phyloP scores from a whole-genome alignment of 2,797 vertebrate genomes.

The Ispidina picta region DNA sequence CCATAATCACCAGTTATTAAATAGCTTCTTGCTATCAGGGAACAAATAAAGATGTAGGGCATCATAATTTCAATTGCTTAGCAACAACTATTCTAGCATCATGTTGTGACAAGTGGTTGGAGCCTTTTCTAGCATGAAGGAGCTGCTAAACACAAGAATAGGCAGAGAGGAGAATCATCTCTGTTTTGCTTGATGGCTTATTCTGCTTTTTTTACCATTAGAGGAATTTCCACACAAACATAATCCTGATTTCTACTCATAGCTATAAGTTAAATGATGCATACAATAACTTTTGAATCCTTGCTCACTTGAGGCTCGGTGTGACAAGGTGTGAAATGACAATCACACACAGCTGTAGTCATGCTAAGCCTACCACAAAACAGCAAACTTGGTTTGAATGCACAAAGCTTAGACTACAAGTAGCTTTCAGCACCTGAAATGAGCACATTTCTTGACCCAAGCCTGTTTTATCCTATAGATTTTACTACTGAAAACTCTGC shows the following conservation, averaged over 20 bases:
- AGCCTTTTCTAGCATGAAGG: background rate
- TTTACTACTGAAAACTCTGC: background rate
- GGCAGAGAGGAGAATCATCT: background rate
- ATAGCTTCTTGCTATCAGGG: background rate
- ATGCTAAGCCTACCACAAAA: background rate
- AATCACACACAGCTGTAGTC: background rate
- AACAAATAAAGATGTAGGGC: conserved; percentile 5
- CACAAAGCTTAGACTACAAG: background rate
- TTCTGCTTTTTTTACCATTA: background rate
- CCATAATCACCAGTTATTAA: background rate
- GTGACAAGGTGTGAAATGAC: background rate
- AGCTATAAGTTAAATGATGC: background rate
- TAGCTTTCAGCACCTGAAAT: background rate
- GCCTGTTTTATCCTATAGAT: background rate
- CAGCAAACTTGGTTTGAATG: background rate
- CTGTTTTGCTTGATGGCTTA: background rate
- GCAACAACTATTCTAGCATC: background rate
- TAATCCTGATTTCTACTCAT: background rate
- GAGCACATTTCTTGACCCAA: background rate
- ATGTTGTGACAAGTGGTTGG: background rate
- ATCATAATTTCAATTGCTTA: background rate
- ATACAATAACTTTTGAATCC: background rate
- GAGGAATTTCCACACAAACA: background rate
- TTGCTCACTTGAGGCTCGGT: background rate
- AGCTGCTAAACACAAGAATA: background rate